These are phyloP conservation scores for Capra hircus DNA, from an alignment of 2,113 vertebrate species.

Conservation along the genomic window DNA sequence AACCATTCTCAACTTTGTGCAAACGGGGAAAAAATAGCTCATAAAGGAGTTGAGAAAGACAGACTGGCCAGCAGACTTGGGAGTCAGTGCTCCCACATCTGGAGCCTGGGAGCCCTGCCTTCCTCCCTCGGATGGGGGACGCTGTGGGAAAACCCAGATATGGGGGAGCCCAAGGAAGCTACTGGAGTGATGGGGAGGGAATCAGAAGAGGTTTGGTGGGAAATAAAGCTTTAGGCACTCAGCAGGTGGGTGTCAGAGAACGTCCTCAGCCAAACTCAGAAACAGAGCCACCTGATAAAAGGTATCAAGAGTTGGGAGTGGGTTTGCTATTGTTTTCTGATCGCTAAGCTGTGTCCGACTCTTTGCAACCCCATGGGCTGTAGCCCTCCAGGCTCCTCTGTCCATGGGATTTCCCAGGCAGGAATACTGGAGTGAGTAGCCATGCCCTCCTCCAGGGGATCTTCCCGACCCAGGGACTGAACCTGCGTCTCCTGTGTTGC, in stretches of 20 bases:
- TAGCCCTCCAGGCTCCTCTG: background rate
- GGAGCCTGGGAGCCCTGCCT: background rate
- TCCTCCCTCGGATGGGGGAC: background rate
- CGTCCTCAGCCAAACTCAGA: background rate
- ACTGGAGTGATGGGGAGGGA: background rate
- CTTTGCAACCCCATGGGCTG: background rate
- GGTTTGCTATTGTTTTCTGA: background rate
- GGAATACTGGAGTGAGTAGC: background rate
- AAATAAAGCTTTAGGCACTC: background rate
- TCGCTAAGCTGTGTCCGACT: rapidly evolving
- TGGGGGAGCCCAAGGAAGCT: background rate
- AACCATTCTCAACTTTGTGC: background rate
- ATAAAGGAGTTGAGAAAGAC: background rate
- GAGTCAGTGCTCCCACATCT: background rate
- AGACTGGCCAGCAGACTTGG: background rate
- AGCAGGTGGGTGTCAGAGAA: background rate
- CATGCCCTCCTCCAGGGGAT: background rate
- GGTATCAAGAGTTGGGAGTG: background rate
- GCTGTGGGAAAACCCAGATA: background rate
- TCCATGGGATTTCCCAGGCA: background rate
- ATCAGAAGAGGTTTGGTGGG: background rate
- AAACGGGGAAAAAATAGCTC: background rate
- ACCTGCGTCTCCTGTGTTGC: background rate
- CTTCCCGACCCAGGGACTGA: background rate
- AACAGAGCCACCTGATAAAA: background rate